These are phyloP conservation scores for Etheostoma cragini DNA, from an alignment of 2,113 vertebrate genomes.

Conservation along the genomic window DNA sequence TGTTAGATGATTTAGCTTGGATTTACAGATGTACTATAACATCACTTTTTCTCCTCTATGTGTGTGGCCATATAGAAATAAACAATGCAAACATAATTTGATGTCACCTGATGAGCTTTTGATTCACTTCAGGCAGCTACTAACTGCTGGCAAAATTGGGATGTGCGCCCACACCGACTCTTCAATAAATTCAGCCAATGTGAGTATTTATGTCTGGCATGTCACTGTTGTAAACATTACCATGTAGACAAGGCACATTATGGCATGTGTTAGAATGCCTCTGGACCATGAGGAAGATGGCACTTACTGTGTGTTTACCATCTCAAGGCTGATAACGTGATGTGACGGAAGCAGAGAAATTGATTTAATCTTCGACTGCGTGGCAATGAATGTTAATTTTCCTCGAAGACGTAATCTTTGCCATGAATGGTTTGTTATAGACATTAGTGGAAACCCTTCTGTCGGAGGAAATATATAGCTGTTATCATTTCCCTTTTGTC, in stretches of 20 bases:
- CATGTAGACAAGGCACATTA: slow-evolving; percentile 56
- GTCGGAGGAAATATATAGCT: slow-evolving; percentile 57
- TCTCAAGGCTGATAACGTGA: slow-evolving; percentile 76
- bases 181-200: slow-evolving; percentile 50
- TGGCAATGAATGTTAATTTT: slow-evolving; percentile 80
- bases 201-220: slow-evolving; percentile 55
- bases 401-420: slow-evolving; percentile 77
- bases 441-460: slow-evolving; percentile 70
- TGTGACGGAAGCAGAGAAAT: slow-evolving; percentile 78
- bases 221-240: slow-evolving; percentile 65
- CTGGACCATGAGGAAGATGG: slow-evolving; percentile 65
- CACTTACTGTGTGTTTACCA: slow-evolving; percentile 76
- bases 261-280: slow-evolving; percentile 61
- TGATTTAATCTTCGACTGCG: slow-evolving; percentile 77
- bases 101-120: slow-evolving; percentile 49
- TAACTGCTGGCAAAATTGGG: slow-evolving; percentile 47
- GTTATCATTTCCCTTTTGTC: slow-evolving; percentile 74
- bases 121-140: slow-evolving; percentile 26
- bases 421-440: slow-evolving; percentile 69
- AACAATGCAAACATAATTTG: slow-evolving; percentile 34
- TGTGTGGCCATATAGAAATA: slow-evolving; percentile 23
- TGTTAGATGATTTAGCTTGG: not conserved
- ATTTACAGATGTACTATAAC: not conserved
- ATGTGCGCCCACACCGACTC: slow-evolving; percentile 31
- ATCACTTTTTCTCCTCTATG: not conserved